Evolutionary conservation across 2,888 invertebrate genomes (phyloP), one percentile per base, ranked within the genome.

Genomic region (Pantelozetes paolii): DNA sequence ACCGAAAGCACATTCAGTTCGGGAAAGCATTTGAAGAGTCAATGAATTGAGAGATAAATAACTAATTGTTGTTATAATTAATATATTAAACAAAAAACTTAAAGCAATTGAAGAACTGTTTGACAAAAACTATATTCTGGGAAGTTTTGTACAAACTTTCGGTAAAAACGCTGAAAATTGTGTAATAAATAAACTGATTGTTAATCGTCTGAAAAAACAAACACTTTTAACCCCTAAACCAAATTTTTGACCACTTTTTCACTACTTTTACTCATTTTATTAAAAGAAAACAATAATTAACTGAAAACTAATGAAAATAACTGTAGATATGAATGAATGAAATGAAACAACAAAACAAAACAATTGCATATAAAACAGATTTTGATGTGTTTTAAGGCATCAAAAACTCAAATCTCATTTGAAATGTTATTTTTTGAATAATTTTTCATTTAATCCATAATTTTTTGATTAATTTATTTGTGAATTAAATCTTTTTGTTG

Each of bases 331-430:
- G 23, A 54, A 54, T 54, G 54, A 54, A 23, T 20, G 2, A 54
- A 2, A 54, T n/a, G n/a, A n/a, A n/a, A n/a, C n/a, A n/a, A n/a
- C n/a, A n/a, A n/a, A 26, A 20, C 26, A 26, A n/a, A 20, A 20
- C 6, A 2, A 26, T 20, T 54, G 36, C 5, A 36, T 50, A 50
- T 50, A 50, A 50, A 50, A n/a, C 20, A 50, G 50, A 2, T 50
- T 50, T 54, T 54, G 54, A 54, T 54, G 54, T 54, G 23, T 23
- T 5, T 54, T 8, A 54, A 54, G 54, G 23, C 54, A 54, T 54
- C 23, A 54, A 18, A 54, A 5, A 23, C 26, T 54, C 54, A 54
- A 54, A 20, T 54, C 8, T 54, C 23, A 54, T 54, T 13, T 23
- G 3, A 54, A 23, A 11, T 20, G 23, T 23, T 54, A 20, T 54